Conservation (phyloP, 2,888 invertebrate genomes). For the Emmelina monodactyla region DNA sequence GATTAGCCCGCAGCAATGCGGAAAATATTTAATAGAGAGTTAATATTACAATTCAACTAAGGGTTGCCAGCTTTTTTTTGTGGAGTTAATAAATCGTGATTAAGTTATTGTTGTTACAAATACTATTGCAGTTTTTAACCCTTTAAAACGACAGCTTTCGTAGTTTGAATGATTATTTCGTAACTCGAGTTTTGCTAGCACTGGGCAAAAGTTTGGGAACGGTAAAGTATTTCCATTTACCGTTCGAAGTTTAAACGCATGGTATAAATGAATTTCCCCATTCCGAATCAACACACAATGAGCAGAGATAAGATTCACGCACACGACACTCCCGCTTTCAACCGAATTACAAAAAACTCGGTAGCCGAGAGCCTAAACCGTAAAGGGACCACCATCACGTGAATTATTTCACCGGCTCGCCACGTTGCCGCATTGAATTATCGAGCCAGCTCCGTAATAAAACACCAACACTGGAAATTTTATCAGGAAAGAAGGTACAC, state of each 20-base stretch:
- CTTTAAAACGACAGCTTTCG: no score
- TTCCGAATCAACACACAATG: neutral
- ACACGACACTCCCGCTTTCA: constrained; percentile 7
- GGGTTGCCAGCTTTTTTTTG: constrained; percentile 27
- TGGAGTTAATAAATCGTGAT: constrained; percentile 22
- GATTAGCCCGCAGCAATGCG: constrained; percentile 47
- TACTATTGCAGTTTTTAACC: no score
- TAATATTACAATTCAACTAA: constrained; percentile 43
- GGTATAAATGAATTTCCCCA: no score
- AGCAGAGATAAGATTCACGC: neutral
- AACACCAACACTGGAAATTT: constrained; percentile 50
- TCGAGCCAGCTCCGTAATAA: constrained; percentile 50
- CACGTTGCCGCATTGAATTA: constrained; percentile 46
- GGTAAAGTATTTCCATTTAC: no score
- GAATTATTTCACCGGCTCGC: constrained; percentile 55
- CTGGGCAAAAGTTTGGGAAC: no score
- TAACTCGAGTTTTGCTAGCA: no score
- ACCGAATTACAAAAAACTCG: constrained; percentile 30
- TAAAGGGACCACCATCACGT: constrained; percentile 42
- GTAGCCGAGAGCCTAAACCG: constrained; percentile 38
- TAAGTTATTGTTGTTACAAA: constrained; percentile 22
- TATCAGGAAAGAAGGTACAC: constrained; percentile 52
- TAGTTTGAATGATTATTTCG: no score
- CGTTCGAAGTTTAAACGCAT: no score
- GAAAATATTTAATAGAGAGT: constrained; percentile 52